Evolutionary conservation across 2,888 invertebrate genomes (phyloP).

Genomic region (Linyphia triangularis): DNA sequence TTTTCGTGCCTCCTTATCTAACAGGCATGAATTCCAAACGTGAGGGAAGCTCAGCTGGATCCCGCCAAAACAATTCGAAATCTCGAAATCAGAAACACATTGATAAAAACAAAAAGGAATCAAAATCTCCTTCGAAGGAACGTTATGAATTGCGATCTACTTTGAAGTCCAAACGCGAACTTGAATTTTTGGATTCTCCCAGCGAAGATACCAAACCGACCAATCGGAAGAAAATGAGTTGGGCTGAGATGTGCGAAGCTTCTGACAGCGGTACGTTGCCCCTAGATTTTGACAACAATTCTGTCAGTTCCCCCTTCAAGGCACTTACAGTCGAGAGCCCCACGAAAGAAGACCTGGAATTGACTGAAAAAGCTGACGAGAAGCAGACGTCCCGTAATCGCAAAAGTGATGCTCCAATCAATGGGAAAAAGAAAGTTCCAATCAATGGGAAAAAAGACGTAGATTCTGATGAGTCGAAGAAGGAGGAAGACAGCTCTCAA

Average conservation of each 20-base stretch:
- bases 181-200: not conserved
- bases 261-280: not conserved
- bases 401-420: too few relatives aligned
- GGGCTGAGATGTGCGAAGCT: slow-evolving; percentile 18
- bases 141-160: slow-evolving; percentile 23
- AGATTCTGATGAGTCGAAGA: not conserved
- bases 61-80: not conserved
- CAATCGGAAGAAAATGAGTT: not conserved
- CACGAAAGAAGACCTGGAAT: not conserved
- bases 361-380: not conserved
- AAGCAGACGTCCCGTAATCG: too few relatives aligned
- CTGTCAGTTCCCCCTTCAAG: slow-evolving; percentile 36
- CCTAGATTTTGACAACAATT: not conserved
- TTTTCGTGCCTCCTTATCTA: not conserved
- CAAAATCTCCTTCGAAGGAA: not conserved
- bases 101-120: too few relatives aligned
- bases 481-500: not conserved
- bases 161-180: not conserved
- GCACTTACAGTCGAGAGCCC: not conserved
- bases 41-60: not conserved
- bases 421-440: too few relatives aligned
- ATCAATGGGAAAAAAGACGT: not conserved
- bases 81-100: too few relatives aligned
- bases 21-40: not conserved
- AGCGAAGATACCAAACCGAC: not conserved